A percentile compares a stretch with the other conserved stretches of the same genome.
phyloP scores from a whole-genome alignment of 2,113 vertebrate genomes.

The Polypterus bichir region DNA sequence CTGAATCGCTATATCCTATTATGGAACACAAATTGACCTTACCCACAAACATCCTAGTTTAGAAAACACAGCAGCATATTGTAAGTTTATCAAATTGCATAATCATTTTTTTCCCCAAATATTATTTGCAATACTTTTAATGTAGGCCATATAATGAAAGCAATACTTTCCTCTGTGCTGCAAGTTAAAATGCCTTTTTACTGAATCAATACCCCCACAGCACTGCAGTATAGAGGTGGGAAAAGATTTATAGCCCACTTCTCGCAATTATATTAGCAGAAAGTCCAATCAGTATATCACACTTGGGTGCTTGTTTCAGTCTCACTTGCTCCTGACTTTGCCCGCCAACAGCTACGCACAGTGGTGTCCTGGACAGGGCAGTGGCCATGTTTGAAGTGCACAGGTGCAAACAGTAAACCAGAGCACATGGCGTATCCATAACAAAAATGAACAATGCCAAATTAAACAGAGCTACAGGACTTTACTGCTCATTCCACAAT shows the following conservation, averaged over 20 bases:
- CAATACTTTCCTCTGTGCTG: too few species aligned
- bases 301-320: constrained; percentile 2
- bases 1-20: too few species aligned
- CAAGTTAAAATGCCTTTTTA: not conserved
- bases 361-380: constrained; percentile 1
- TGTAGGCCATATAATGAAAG: too few species aligned
- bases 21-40: too few species aligned
- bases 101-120: too few species aligned
- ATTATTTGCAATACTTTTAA: too few species aligned
- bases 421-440: not conserved
- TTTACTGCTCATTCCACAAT: too few species aligned
- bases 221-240: not conserved
- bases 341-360: not conserved
- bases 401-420: not conserved
- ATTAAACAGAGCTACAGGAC: not conserved
- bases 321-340: constrained; percentile 5
- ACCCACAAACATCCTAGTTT: too few species aligned
- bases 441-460: not conserved
- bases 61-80: too few species aligned
- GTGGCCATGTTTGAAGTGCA: not conserved
- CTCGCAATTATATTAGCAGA: constrained; percentile 5
- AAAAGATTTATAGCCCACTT: constrained; percentile 12
- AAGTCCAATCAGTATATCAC: constrained; percentile 9
- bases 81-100: too few species aligned
- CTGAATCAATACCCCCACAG: constrained; percentile 2